Conservation (phyloP, 1,140 invertebrate genomes). For the Drosophila subpulchrella region DNA sequence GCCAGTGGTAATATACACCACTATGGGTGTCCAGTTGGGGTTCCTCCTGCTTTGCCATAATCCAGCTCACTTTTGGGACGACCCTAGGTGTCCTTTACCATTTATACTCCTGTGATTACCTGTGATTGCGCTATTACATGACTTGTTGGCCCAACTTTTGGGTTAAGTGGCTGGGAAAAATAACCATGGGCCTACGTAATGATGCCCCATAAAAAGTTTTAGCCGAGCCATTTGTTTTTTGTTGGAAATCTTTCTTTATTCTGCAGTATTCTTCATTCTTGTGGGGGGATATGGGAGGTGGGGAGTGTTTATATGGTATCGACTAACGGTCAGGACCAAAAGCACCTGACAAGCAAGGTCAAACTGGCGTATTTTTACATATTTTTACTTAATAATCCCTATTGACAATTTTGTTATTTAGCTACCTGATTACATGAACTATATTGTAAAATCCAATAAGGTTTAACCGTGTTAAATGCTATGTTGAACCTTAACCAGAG, state of each 20-base stretch:
- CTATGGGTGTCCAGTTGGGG: constrained; percentile 48
- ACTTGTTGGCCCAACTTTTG: constrained; percentile 5
- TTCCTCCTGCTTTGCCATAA: background rate
- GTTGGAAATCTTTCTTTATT: constrained; percentile 38
- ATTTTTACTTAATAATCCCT: constrained; percentile 15
- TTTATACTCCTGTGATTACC: constrained; percentile 20
- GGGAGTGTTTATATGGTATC: background rate
- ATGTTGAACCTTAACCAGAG: background rate
- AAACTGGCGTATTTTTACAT: background rate
- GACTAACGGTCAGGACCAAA: background rate
- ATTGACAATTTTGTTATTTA: constrained; percentile 6
- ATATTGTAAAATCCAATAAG: background rate
- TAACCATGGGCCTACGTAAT: constrained; percentile 1
- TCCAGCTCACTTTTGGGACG: background rate
- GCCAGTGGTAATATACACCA: constrained; percentile 64
- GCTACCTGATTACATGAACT: constrained; percentile 3
- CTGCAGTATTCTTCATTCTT: constrained; percentile 16
- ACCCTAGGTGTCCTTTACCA: background rate
- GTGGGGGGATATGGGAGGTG: background rate
- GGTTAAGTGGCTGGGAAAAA: constrained; percentile 35
- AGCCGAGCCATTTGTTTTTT: background rate
- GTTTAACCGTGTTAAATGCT: background rate
- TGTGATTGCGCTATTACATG: constrained; percentile 5
- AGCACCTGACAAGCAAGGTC: constrained; percentile 27
- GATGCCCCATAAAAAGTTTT: constrained; percentile 18